Conservation (phyloP, 2,888 invertebrate species). For the Synanthedon tipuliformis region DNA sequence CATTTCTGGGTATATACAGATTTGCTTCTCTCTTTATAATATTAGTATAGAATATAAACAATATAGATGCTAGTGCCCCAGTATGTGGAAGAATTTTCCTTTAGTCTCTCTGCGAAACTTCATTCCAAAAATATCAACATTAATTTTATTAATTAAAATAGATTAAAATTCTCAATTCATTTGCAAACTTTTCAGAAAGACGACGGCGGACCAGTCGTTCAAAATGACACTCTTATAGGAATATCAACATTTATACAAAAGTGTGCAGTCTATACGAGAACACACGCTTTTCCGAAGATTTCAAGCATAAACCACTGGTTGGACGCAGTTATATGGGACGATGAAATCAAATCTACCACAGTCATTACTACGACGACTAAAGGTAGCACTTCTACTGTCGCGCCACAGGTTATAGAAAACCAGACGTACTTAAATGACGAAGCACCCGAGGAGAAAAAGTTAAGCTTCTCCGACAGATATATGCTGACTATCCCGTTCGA, state of each 20-base stretch:
- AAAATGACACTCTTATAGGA: slow-evolving; percentile 50
- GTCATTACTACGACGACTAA: slow-evolving; percentile 7
- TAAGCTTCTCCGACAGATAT: slow-evolving; percentile 15
- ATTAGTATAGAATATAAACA: too few relatives aligned
- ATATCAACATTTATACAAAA: slow-evolving; percentile 43
- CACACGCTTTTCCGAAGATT: slow-evolving; percentile 53
- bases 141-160: too few relatives aligned
- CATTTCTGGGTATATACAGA: too few relatives aligned
- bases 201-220: slow-evolving; percentile 56
- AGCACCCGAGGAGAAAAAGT: slow-evolving; percentile 21
- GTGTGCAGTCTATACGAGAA: slow-evolving; percentile 49
- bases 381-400: not conserved
- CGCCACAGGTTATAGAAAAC: slow-evolving; percentile 18
- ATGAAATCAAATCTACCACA: slow-evolving; percentile 34
- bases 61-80: too few relatives aligned
- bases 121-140: too few relatives aligned
- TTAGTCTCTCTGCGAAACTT: too few relatives aligned
- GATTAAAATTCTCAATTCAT: not conserved
- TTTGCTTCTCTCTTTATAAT: too few relatives aligned
- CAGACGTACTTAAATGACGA: slow-evolving; percentile 4
- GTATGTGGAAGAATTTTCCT: too few relatives aligned
- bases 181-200: slow-evolving; percentile 36
- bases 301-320: slow-evolving; percentile 46
- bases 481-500: slow-evolving; percentile 51
- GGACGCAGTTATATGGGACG: slow-evolving; percentile 56